These are phyloP conservation scores for Hypocryptadius cinnamomeus DNA, from an alignment of 2,113 vertebrate genomes.

Conservation along the genomic window DNA sequence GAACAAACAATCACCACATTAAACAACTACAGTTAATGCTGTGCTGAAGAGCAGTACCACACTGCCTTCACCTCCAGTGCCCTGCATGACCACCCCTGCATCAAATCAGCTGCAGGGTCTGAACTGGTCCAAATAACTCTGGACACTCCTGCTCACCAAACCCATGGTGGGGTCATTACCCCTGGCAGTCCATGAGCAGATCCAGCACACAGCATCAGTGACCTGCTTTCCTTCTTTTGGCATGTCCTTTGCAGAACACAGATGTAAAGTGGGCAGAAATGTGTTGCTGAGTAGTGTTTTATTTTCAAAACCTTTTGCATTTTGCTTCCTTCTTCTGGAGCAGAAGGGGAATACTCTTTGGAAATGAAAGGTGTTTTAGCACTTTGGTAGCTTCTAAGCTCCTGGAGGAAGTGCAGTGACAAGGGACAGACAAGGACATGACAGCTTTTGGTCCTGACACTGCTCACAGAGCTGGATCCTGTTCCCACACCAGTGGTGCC, in stretches of 20 bases:
- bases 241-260: not conserved
- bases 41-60: not conserved
- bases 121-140: not conserved
- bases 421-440: not conserved
- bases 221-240: not conserved
- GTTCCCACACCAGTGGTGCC: fast-evolving
- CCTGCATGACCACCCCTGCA: too few relatives aligned
- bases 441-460: not conserved
- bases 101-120: not conserved
- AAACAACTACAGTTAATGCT: slow-evolving; percentile 8
- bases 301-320: not conserved
- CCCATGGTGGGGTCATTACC: not conserved
- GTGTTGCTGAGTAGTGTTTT: not conserved
- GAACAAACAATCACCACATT: slow-evolving; percentile 38
- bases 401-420: not conserved
- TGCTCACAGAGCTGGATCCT: not conserved
- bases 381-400: not conserved
- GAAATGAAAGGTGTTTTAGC: not conserved
- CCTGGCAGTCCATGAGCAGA: not conserved
- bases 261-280: not conserved
- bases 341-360: not conserved
- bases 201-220: not conserved
- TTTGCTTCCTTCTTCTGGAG: not conserved
- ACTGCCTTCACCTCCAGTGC: not conserved
- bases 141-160: not conserved